Evolutionary conservation across 2,888 invertebrate genomes (phyloP).

Genomic region (Plagiodera versicolora): DNA sequence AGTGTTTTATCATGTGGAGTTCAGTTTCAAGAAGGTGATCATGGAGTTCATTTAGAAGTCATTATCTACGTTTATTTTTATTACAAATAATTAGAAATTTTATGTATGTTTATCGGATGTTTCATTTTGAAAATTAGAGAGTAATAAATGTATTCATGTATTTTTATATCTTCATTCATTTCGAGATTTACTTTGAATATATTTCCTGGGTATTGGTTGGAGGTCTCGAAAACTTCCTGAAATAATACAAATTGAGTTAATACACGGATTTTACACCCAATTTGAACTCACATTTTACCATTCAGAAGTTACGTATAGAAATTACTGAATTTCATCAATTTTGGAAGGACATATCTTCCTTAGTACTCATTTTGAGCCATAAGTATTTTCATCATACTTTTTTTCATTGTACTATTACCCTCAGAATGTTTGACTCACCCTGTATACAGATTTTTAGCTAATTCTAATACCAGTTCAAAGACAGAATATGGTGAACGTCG

Average conservation of each 20-base stretch:
- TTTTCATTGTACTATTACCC: too few species aligned
- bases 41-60: neutral
- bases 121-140: neutral
- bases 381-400: too few species aligned
- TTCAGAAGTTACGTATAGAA: too few species aligned
- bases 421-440: neutral
- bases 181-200: neutral
- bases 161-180: neutral
- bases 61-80: neutral
- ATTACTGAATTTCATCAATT: too few species aligned
- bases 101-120: neutral
- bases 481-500: neutral
- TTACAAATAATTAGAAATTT: neutral
- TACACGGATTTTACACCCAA: too few species aligned
- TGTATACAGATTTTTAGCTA: neutral
- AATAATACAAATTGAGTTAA: neutral
- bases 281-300: too few species aligned
- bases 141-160: neutral
- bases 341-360: too few species aligned
- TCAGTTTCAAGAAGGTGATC: neutral
- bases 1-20: slow-evolving; percentile 14
- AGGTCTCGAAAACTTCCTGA: neutral
- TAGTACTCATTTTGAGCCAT: too few species aligned
- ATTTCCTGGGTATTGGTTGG: neutral
- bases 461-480: neutral